Evolutionary conservation across 1,140 invertebrate genomes (phyloP), one percentile per base, ranked within the genome.

Genomic region (Pomacea maculata): DNA sequence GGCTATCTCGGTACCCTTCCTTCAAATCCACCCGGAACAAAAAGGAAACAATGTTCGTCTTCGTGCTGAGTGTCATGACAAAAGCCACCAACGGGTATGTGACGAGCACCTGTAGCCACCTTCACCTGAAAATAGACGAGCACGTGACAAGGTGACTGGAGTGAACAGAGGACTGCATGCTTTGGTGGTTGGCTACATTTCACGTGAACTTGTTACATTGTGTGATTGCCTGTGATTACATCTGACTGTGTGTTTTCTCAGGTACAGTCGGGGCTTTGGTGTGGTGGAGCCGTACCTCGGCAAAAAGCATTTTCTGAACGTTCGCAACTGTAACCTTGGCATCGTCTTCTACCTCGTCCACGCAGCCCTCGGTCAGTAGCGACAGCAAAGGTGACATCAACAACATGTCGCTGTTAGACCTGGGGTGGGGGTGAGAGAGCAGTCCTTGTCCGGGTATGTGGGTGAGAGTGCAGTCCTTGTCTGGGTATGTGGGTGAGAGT

Each of bases 181-280:
- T 45, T 2, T 45, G 34, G 34, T 45, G 34, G 34, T 45, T 45
- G 34, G 34, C 34, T 45, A 6, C 3, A 45, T 45, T 45, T 45
- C 34, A 45, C 34, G 6, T 45, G 34, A 45, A 45, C 3, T 45
- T 6, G 34, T 45, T 45, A 45, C 34, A 45, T 45, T 45, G 6
- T 45, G 34, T 6, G 34, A 45, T 2, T 2, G 34, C 34, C 3
- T 45, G 34, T 75, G 52, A 54, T 61, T 52, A 17, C 29, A 54
- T 45, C 52, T 75, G 15, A 25, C 65, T 70, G 52, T 63, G 52
- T 67, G 72, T 61, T 67, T 34, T 70, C 81, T 12, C 88, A 96
- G 95, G 84, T 96, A 95, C 91, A 94, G 94, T 6, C 94, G 94
- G 92, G 95, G 95, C 67, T 95, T 96, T 91, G 95, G 95, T 4